These are phyloP conservation scores for Diorhabda carinulata DNA, from an alignment of 1,140 invertebrate species.

Conservation along the genomic window DNA sequence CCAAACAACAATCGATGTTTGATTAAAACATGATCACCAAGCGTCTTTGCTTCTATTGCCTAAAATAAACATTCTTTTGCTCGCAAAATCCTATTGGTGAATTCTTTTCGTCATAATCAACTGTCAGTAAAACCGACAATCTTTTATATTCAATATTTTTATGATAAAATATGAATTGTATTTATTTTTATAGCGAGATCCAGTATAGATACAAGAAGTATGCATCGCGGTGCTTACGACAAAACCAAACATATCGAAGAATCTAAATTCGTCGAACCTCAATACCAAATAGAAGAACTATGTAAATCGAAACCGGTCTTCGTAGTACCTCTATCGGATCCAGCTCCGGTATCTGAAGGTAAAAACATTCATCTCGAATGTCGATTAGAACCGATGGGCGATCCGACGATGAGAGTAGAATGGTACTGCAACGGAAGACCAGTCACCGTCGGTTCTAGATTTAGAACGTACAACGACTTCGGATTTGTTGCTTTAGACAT, in stretches of 20 bases:
- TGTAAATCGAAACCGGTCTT: conserved; percentile 91
- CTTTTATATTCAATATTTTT: too few relatives aligned
- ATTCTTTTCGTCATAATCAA: too few relatives aligned
- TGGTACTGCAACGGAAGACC: conserved; percentile 91
- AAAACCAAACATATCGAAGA: conserved; percentile 85
- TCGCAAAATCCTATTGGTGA: too few relatives aligned
- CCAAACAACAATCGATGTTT: too few relatives aligned
- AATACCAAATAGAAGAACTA: conserved; percentile 87
- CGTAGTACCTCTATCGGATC: conserved; percentile 76
- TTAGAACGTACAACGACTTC: conserved; percentile 93
- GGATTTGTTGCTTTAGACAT: conserved; percentile 90
- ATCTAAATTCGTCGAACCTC: conserved; percentile 78
- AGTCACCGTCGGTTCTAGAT: conserved; percentile 83
- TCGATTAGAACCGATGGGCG: conserved; percentile 86
- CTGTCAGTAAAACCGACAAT: too few relatives aligned
- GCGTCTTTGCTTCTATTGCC: too few relatives aligned
- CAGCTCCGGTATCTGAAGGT: conserved; percentile 80
- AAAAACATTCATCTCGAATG: conserved; percentile 89
- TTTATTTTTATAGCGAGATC: conserved; percentile 64
- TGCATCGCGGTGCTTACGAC: conserved; percentile 78
- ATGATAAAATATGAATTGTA: not conserved
- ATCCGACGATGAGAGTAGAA: conserved; percentile 93
- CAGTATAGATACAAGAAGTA: conserved; percentile 81
- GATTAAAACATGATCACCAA: too few relatives aligned
- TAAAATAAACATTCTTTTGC: too few relatives aligned